Evolutionary conservation across 2,797 vertebrate genomes (phyloP).

Genomic region (Selene dorsalis): DNA sequence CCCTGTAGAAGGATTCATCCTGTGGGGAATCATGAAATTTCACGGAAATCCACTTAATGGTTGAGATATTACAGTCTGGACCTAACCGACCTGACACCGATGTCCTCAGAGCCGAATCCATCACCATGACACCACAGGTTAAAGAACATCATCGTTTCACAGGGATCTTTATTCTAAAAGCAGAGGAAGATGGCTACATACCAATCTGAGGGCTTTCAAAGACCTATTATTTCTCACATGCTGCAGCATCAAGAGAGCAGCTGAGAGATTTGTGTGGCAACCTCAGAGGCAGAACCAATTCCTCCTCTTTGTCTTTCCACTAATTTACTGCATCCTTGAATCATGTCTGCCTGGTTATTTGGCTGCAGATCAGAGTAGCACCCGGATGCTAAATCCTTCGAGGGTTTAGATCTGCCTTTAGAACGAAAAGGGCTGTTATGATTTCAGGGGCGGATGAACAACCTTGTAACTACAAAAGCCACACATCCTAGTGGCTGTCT

Average conservation of each 20-base stretch:
- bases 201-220: conserved; percentile 19
- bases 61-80: not conserved
- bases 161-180: not conserved
- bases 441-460: conserved; percentile 39
- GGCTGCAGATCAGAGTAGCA: conserved; percentile 64
- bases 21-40: not conserved
- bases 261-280: conserved; percentile 27
- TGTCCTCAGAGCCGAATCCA: not conserved
- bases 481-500: conserved; percentile 31
- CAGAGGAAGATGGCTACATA: not conserved
- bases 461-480: conserved; percentile 55
- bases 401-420: conserved; percentile 48
- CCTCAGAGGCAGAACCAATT: conserved; percentile 47
- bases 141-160: not conserved
- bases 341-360: conserved; percentile 57
- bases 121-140: not conserved
- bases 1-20: not conserved
- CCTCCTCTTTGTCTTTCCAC: conserved; percentile 43
- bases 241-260: conserved; percentile 28
- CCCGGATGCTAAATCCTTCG: conserved; percentile 44
- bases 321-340: conserved; percentile 67
- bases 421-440: conserved; percentile 41
- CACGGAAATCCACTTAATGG: not conserved
- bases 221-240: conserved; percentile 5
- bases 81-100: not conserved